Conservation (phyloP, 2,888 invertebrate genomes). For the Pecten maximus region DNA sequence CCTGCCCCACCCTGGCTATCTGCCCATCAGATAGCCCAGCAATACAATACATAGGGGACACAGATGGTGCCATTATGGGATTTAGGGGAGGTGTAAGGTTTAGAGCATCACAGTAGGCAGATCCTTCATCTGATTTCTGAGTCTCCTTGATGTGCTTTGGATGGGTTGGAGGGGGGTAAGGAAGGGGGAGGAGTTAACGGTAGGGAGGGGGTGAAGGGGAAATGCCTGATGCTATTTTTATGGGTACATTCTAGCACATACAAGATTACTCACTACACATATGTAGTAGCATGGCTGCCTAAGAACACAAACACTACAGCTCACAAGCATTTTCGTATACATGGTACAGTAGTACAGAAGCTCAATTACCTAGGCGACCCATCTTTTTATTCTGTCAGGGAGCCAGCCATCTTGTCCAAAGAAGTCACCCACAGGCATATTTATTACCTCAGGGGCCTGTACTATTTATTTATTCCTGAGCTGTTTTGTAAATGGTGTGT, state of each 20-base stretch:
- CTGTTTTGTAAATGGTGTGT: slow-evolving; percentile 39
- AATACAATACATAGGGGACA: neutral
- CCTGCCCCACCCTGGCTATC: slow-evolving; percentile 29
- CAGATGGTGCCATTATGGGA: neutral
- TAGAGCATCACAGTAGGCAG: neutral
- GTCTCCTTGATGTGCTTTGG: slow-evolving; percentile 29
- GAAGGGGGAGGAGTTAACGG: neutral
- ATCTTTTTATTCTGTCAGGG: slow-evolving; percentile 42
- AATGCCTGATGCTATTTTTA: slow-evolving; percentile 6
- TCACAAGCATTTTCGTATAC: slow-evolving; percentile 37
- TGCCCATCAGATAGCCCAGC: slow-evolving; percentile 20
- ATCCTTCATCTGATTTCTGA: neutral
- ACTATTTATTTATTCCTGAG: slow-evolving; percentile 36
- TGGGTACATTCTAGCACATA: slow-evolving; percentile 38
- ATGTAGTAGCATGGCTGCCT: slow-evolving; percentile 26
- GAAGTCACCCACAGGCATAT: slow-evolving; percentile 31
- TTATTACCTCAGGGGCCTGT: slow-evolving; percentile 35
- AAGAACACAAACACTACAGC: slow-evolving; percentile 24
- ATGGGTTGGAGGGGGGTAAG: neutral
- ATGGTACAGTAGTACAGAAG: slow-evolving; percentile 38
- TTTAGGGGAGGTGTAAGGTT: slow-evolving; percentile 12
- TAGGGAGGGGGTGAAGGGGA: slow-evolving; percentile 20
- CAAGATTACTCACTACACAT: slow-evolving; percentile 35
- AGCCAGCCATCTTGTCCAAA: slow-evolving; percentile 46
- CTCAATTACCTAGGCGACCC: slow-evolving; percentile 46